Evolutionary conservation across 2,888 invertebrate species (phyloP).

Genomic region (Pachycephus smyrnensis): DNA sequence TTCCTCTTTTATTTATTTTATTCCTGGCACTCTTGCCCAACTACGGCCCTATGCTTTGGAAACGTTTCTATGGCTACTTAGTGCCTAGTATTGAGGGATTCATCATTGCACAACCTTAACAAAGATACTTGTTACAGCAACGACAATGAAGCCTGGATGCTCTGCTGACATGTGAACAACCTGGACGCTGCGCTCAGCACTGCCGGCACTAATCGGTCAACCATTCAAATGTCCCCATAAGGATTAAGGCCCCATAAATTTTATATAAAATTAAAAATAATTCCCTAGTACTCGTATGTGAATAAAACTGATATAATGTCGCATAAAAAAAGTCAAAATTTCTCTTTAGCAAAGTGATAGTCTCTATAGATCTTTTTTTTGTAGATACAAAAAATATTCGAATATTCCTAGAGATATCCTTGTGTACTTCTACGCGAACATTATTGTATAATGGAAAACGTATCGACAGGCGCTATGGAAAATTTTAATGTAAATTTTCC

Average conservation of each 20-base stretch:
- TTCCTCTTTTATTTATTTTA: neutral
- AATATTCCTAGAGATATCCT: neutral
- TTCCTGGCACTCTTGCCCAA: neutral
- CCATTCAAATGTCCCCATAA: conserved; percentile 3
- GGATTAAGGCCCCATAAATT: neutral
- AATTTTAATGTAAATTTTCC: no score
- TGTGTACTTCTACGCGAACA: neutral
- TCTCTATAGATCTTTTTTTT: neutral
- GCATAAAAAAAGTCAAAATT: neutral
- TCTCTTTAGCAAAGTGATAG: neutral
- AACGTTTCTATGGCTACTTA: conserved; percentile 11
- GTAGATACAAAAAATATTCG: neutral
- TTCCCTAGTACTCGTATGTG: neutral
- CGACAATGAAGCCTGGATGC: conserved; percentile 4
- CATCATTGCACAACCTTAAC: conserved; percentile 19
- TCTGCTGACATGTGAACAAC: conserved; percentile 8
- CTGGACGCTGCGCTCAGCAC: neutral
- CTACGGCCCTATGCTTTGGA: neutral
- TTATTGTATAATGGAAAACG: neutral
- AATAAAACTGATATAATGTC: neutral
- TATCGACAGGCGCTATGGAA: neutral
- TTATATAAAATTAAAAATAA: neutral
- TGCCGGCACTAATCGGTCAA: conserved; percentile 23
- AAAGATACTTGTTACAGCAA: conserved; percentile 18
- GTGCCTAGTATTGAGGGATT: conserved; percentile 14